Evolutionary conservation across 2,888 invertebrate genomes (phyloP).

Genomic region (Allygus modestus): DNA sequence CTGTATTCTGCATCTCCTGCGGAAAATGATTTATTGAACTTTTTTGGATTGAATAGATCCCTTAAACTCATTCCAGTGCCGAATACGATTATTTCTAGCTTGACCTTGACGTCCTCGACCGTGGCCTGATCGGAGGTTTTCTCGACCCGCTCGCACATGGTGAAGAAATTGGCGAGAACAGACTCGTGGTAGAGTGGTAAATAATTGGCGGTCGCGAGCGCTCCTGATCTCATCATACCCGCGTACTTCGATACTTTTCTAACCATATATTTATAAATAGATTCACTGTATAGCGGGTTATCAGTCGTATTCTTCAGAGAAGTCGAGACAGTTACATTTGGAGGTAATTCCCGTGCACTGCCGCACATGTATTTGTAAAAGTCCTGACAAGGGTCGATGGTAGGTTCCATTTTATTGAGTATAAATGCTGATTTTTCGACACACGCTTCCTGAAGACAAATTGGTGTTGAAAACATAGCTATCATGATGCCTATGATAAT

Average conservation of each 20-base stretch:
- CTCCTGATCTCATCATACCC: neutral
- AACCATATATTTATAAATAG: neutral
- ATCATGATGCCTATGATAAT: neutral
- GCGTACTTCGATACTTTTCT: neutral
- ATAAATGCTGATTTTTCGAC: constrained; percentile 76
- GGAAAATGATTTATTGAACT: neutral
- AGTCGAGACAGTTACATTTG: neutral
- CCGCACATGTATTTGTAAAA: constrained; percentile 93
- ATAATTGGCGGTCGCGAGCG: neutral
- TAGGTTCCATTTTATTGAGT: constrained; percentile 85
- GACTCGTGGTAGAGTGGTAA: neutral
- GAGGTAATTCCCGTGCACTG: neutral
- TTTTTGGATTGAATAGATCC: neutral
- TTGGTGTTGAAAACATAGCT: neutral
- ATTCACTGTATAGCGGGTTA: neutral
- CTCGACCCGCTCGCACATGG: neutral
- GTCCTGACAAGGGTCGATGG: constrained; percentile 87
- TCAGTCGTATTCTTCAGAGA: too few species aligned
- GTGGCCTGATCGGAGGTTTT: neutral
- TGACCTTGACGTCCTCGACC: neutral
- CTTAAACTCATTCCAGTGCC: neutral
- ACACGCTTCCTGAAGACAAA: neutral
- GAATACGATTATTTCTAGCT: neutral
- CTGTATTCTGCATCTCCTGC: neutral
- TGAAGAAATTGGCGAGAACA: neutral